A percentile compares a stretch with the other conserved stretches of the same genome.
Evolutionary conservation across 30 jellyfish, hydroid and myxozoan genomes (phyloP).

Genomic region (Aurelia aurita complex sp. Pacific): DNA sequence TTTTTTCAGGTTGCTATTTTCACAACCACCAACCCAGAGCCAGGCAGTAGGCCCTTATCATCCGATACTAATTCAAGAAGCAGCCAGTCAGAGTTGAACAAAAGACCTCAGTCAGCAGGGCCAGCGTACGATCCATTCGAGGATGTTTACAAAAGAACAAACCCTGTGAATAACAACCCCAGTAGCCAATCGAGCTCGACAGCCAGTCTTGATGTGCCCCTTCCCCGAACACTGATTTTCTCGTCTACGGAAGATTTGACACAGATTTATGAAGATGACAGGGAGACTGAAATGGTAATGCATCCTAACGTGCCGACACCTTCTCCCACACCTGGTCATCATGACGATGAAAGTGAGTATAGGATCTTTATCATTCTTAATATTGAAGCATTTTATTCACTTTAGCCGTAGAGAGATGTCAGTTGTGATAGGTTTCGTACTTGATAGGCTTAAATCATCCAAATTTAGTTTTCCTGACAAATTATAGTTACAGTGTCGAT

Average conservation of each 20-base stretch:
- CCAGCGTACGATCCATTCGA: conserved; percentile 13
- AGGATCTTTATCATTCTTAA: too few relatives aligned
- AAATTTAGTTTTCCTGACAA: too few relatives aligned
- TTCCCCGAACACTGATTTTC: too few relatives aligned
- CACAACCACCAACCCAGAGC: conserved; percentile 14
- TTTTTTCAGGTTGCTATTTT: conserved; percentile 19
- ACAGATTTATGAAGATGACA: neutral
- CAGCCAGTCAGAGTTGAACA: neutral
- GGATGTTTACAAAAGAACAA: neutral
- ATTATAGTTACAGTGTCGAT: too few relatives aligned
- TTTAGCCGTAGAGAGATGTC: too few relatives aligned
- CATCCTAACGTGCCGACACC: conserved; percentile 57
- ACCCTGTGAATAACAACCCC: neutral
- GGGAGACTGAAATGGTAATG: neutral
- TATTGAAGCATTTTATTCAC: too few relatives aligned
- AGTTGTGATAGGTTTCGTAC: too few relatives aligned
- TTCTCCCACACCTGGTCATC: conserved; percentile 13
- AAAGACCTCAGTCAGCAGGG: conserved; percentile 46
- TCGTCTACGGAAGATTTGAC: too few relatives aligned
- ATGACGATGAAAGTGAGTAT: neutral
- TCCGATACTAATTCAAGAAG: conserved; percentile 5
- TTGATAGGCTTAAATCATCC: too few relatives aligned
- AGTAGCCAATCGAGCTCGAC: neutral
- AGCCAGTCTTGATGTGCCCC: conserved; percentile 15
- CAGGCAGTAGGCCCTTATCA: conserved; percentile 32